Evolutionary conservation across 2,888 invertebrate genomes (phyloP), one percentile per base, ranked within the genome.

Genomic region (Omphaloscelis lunosa): DNA sequence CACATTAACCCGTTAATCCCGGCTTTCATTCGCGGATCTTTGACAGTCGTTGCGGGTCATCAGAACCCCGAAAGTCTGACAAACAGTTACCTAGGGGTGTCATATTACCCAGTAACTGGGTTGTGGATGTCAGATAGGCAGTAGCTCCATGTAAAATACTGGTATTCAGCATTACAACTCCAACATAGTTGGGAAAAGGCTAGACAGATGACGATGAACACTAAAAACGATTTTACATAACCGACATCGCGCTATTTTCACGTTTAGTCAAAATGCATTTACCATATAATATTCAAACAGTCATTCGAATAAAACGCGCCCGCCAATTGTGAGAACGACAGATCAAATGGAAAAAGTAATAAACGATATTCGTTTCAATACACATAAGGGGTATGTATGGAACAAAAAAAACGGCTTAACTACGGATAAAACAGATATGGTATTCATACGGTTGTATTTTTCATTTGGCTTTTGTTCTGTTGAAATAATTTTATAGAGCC

Each of bases 301-400:
- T 45, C 63, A 73, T 23, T 62, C 23, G 41, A 69, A 72, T 65
- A 75, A 77, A 84, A 73, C 27, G 34, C 62, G 56, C 39, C 48
- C 65, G 56, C 76, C 77, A 80, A 85, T 80, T 78, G 75, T 62
- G 68, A 80, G 68, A 68, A 67, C 78, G 81, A 71, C 77, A 79
- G 78, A 80, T 86, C 75, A 80, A 82, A 85, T 83, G 71, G 85
- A 77, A 81, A 83, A 85, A 80, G 86, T 79, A 82, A 85, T 80
- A 87, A 80, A 84, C 63, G 72, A 70, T 77, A 77, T 79, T 65
- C 76, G 74, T 67, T 85, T 75, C 70, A 81, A 86, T 70, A 83
- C 56, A 81, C 68, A 79, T 59, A 75, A 70, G 58, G 41, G n/a
- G n/a, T 59, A 56, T 9, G n/a, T 59, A 56, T 9, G 63, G 65